phyloP scores from a whole-genome alignment of 2,113 vertebrate species.

The Monarcha castaneiventris region DNA sequence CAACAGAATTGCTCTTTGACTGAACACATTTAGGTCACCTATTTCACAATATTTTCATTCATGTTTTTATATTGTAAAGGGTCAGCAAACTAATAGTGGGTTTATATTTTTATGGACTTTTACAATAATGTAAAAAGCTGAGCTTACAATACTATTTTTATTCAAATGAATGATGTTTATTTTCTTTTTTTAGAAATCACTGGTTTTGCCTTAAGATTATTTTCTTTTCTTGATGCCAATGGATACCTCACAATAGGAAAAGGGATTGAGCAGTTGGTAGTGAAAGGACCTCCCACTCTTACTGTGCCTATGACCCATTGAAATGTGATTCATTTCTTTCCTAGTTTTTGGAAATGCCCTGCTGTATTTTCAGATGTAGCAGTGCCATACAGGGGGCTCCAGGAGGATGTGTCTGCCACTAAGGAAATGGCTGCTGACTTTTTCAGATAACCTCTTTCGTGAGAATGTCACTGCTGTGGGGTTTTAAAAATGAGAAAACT shows the following conservation, averaged over 20 bases:
- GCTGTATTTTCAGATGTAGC: background rate
- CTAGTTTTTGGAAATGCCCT: background rate
- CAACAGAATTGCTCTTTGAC: background rate
- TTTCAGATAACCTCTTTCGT: background rate
- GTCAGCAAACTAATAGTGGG: background rate
- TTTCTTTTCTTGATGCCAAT: conserved; percentile 24
- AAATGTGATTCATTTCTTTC: background rate
- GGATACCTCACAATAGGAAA: conserved; percentile 51
- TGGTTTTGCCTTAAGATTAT: conserved; percentile 65
- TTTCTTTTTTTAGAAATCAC: background rate
- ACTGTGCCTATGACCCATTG: background rate
- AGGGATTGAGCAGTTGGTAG: background rate
- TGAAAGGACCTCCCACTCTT: background rate
- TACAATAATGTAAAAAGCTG: background rate
- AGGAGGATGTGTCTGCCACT: background rate
- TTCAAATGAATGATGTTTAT: conserved; percentile 4
- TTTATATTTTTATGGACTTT: conserved; percentile 40
- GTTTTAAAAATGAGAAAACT: background rate
- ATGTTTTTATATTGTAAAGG: background rate
- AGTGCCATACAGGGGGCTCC: background rate
- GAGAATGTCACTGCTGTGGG: background rate
- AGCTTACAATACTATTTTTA: conserved; percentile 41
- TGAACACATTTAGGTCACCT: background rate
- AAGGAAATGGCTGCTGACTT: background rate
- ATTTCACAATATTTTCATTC: background rate